Conservation (phyloP, 2,797 vertebrate genomes). For the Pseudochaenichthys georgianus region DNA sequence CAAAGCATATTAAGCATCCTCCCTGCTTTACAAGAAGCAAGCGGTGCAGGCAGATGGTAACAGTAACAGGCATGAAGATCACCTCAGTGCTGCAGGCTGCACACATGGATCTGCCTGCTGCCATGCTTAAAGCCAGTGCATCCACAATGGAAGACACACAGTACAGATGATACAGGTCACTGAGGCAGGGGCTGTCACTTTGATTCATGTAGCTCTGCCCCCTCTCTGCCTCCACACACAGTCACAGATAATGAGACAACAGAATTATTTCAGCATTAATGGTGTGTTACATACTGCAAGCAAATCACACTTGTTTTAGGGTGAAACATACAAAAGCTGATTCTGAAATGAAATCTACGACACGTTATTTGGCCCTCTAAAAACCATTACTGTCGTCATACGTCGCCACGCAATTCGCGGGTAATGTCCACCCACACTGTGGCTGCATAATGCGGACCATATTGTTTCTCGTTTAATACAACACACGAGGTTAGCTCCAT, state of each 20-base stretch:
- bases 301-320: neutral
- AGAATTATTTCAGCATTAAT: neutral
- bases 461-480: neutral
- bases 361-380: neutral
- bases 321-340: neutral
- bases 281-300: neutral
- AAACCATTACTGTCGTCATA: neutral
- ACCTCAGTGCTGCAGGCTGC: constrained; percentile 34
- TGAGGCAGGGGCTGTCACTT: constrained; percentile 61
- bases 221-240: neutral
- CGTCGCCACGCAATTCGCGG: neutral
- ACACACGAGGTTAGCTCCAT: constrained; percentile 33
- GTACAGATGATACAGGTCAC: constrained; percentile 61
- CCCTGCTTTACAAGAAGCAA: constrained; percentile 15
- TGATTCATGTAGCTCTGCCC: constrained; percentile 43
- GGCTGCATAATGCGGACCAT: neutral
- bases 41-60: constrained; percentile 59
- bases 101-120: constrained; percentile 54
- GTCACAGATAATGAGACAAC: neutral
- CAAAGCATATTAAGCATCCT: too few relatives aligned
- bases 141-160: constrained; percentile 31
- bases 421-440: neutral
- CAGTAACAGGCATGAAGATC: constrained; percentile 37
- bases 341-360: neutral
- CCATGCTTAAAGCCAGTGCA: constrained; percentile 30